phyloP scores from a whole-genome alignment of 1,140 invertebrate genomes.

The Panagrolaimus sp. region DNA sequence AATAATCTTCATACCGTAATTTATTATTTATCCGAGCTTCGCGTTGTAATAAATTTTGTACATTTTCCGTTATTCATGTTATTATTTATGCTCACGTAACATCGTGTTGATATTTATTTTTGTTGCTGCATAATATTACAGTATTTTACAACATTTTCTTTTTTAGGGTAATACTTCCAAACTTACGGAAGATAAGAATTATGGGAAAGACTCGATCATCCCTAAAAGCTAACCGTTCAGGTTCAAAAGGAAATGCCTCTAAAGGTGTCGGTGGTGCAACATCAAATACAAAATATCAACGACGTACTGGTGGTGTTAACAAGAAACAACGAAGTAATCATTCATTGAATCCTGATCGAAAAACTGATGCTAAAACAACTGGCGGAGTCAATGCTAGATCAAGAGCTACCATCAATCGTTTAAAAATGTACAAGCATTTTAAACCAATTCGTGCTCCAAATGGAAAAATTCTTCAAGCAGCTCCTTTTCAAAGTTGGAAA shows the following conservation, averaged over 20 bases:
- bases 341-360: conserved; percentile 40
- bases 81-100: no score
- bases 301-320: conserved; percentile 19
- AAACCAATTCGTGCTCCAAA: conserved; percentile 83
- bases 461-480: conserved; percentile 86
- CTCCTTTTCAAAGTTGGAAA: conserved; percentile 84
- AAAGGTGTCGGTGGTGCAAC: conserved; percentile 19
- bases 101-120: no score
- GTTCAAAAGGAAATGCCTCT: neutral
- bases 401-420: conserved; percentile 84
- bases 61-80: no score
- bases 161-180: no score
- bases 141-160: no score
- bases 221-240: conserved; percentile 33
- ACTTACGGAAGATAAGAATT: neutral
- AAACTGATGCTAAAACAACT: conserved; percentile 12
- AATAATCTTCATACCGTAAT: no score
- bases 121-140: no score
- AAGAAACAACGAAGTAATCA: conserved; percentile 38
- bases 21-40: no score
- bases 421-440: conserved; percentile 90
- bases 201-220: conserved; percentile 44
- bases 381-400: conserved; percentile 65
- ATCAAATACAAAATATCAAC: conserved; percentile 19
- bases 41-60: no score